Base-by-base conservation (phyloP, 2,113 vertebrate species). In the Saccopteryx leptura region DNA sequence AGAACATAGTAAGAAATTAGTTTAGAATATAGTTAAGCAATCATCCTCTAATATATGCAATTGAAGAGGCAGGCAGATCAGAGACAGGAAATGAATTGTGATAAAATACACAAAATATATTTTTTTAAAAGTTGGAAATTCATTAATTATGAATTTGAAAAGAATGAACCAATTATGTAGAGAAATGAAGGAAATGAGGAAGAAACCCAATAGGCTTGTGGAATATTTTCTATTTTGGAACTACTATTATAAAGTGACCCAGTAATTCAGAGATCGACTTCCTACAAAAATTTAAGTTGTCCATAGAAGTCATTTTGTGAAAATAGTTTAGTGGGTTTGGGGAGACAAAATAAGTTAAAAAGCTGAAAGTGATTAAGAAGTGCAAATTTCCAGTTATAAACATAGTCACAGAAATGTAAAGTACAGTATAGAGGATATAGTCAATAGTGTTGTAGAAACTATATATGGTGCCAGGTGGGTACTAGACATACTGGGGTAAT, bases 221-320 rank as follows among this genome's bases (percentile, higher is more conserved):
- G 18, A 94, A 54, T 90, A 85, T n/a, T 52, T 90, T 39, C 52
- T n/a, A 31, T 79, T 85, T 94, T 54, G 28, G 13, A 91, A 13
- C 33, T 74, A 65, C 19, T 56, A 8, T 63, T 24, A 26, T 48
- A 17, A 91, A 87, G 6, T 7, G 9, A 75, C 48, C 26, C 7
- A 46, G 50, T 17, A 79, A 61, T 71, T 72, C 24, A 86, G 18
- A 72, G 9, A 19, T 18, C 46, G 46, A 33, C 26, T 63, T 46
- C 72, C 46, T 72, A 72, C 31, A 61, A 28, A 80, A 91, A 65
- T 79, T 56, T 19, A 80, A 65, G 31, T 2, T 26, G 9, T 54
- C 56, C 46, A 24, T 80, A 15, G 72, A 71, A 48, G 33, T 11
- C 56, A 48, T 12, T 48, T n/a, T 33, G 72, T 46, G 65, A 91